Evolutionary conservation across 2,888 invertebrate genomes (phyloP).

Genomic region (Selenia dentaria): DNA sequence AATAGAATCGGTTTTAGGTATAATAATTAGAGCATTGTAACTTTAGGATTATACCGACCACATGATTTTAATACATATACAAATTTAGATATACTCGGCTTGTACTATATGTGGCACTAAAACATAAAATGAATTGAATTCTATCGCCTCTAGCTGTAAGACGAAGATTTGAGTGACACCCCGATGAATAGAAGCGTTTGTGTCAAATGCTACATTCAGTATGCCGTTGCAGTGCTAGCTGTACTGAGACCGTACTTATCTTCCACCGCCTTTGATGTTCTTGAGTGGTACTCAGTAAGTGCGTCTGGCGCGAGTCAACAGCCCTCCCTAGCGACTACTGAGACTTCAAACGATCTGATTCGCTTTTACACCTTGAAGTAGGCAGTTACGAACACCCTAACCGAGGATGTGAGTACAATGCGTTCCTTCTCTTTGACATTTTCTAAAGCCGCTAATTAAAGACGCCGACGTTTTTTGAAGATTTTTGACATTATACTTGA

Average conservation of each 20-base stretch:
- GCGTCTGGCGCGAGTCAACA: constrained; percentile 64
- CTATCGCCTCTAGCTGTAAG: no score
- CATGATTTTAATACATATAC: no score
- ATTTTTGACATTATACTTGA: no score
- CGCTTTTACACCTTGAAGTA: constrained; percentile 73
- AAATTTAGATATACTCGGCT: no score
- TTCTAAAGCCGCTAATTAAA: constrained; percentile 22
- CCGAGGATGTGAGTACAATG: constrained; percentile 21
- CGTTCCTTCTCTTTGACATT: constrained; percentile 11
- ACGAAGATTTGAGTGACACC: neutral
- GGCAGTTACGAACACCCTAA: constrained; percentile 42
- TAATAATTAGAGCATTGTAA: no score
- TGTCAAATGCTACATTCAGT: neutral
- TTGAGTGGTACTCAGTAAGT: constrained; percentile 64
- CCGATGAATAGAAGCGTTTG: neutral
- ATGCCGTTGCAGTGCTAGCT: constrained; percentile 27
- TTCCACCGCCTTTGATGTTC: constrained; percentile 62
- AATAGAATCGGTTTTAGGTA: no score
- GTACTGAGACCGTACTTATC: constrained; percentile 39
- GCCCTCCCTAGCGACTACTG: constrained; percentile 53
- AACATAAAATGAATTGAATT: no score
- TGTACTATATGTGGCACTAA: no score
- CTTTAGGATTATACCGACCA: no score
- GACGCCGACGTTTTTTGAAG: constrained; percentile 5
- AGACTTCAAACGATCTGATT: constrained; percentile 72